Conservation (phyloP, 2,113 vertebrate species). For the Rhipidura dahli region DNA sequence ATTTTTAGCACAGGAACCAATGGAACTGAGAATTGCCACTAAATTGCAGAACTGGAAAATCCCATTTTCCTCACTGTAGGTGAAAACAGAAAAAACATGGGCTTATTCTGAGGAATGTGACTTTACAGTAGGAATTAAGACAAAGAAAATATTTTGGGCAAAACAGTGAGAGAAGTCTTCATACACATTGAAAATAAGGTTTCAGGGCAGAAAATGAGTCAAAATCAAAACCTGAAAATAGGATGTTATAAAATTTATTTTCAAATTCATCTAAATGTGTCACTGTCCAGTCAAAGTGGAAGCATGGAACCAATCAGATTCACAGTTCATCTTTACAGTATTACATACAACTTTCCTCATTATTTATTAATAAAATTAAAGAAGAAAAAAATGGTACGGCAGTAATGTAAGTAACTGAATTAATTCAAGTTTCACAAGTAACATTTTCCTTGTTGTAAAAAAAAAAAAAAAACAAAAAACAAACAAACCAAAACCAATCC, state of each 20-base stretch:
- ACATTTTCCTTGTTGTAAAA: neutral
- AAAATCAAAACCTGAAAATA: neutral
- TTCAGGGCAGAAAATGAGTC: neutral
- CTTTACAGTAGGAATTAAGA: neutral
- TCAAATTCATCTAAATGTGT: neutral
- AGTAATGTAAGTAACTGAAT: neutral
- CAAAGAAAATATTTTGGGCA: neutral
- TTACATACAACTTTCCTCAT: neutral
- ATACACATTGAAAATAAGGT: neutral
- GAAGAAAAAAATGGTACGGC: neutral
- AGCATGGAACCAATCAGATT: neutral
- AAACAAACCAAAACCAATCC: too few relatives aligned
- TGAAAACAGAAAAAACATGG: neutral
- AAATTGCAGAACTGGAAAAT: neutral
- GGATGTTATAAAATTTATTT: neutral
- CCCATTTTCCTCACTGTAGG: neutral
- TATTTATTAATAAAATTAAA: neutral
- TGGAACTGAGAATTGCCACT: neutral
- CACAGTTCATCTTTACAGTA: neutral
- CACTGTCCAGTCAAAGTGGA: neutral
- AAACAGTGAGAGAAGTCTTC: neutral
- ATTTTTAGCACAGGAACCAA: neutral
- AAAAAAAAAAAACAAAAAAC: neutral
- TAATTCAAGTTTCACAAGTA: neutral
- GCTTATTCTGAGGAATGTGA: neutral